Base-by-base conservation (phyloP, 2,888 invertebrate species). In the Ashinkailepas kermadecensis region DNA sequence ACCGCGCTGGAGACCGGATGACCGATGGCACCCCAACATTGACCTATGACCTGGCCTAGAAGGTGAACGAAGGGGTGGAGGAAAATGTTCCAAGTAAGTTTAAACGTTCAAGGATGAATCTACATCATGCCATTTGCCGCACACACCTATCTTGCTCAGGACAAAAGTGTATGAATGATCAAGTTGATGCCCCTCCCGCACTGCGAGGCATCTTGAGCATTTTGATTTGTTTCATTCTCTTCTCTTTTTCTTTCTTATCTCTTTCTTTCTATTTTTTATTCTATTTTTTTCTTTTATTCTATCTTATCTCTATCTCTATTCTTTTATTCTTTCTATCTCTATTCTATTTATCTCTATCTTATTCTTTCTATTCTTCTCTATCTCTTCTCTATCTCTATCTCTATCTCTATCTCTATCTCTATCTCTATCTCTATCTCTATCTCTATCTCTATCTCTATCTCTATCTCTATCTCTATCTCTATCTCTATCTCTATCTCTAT, bases 201-300 rank as follows among this genome's bases (percentile, higher is more conserved):
- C n/a, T n/a, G n/a, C n/a, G n/a, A n/a, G n/a, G n/a, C n/a, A n/a
- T n/a, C n/a, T n/a, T n/a, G n/a, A n/a, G n/a, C n/a, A n/a, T n/a
- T n/a, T n/a, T n/a, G n/a, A n/a, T n/a, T n/a, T n/a, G n/a, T 57
- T 81, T 18, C 62, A 80, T 59, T 9, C 15, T 57, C 62, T 18
- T 10, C 56, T 23, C 39, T 18, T 12, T 59, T 8, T 12, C 12
- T 62, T n/a, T 23, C 59, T 57, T 80, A 7, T 12, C 78, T 81
- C 81, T 81, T 65, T 81, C 81, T 81, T 62, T 81, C 81, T 65
- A 64, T 81, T 39, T 81, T 65, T 81, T 56, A 56, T 70, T 23
- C n/a, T 65, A 54, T 81, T 65, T 81, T 65, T 81, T 65, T 81
- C 81, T 81, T 39, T 67, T 54, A 64, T 78, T 81, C 81, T 78